Evolutionary conservation across 2,888 invertebrate genomes (phyloP).

Genomic region (Apamea monoglypha): DNA sequence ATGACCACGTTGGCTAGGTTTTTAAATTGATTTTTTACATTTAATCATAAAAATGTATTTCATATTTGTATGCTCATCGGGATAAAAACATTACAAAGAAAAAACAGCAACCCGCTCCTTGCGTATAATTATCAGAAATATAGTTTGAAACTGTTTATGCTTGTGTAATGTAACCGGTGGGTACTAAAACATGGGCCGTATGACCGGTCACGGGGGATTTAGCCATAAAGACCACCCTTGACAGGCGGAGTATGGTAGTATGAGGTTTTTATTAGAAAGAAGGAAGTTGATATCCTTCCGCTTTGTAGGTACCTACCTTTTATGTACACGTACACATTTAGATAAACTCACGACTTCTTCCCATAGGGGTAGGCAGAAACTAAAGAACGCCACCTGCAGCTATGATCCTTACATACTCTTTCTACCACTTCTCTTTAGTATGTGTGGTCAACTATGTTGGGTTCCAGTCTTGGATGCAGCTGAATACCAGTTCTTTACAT

Average conservation of each 20-base stretch:
- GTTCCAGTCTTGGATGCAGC: background rate
- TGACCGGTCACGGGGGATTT: background rate
- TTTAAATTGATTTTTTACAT: background rate
- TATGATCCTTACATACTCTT: no score
- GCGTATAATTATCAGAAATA: background rate
- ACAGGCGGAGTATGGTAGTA: background rate
- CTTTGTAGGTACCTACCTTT: background rate
- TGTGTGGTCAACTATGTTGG: background rate
- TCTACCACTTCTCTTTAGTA: no score
- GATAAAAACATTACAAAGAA: background rate
- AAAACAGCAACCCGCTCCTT: background rate
- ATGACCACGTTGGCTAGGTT: no score
- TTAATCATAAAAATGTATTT: background rate
- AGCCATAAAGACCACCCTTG: background rate
- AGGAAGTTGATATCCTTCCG: background rate
- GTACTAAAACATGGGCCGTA: background rate
- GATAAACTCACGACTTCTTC: no score
- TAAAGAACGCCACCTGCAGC: no score
- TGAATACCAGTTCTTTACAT: no score
- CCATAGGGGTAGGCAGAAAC: no score
- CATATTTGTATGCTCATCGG: background rate
- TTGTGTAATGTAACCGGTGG: background rate
- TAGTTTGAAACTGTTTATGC: background rate
- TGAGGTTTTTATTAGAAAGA: conserved; percentile 15
- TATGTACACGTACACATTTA: background rate